These are phyloP conservation scores for Mesopsocus fuscifrons DNA, from an alignment of 2,888 invertebrate species.

Conservation along the genomic window DNA sequence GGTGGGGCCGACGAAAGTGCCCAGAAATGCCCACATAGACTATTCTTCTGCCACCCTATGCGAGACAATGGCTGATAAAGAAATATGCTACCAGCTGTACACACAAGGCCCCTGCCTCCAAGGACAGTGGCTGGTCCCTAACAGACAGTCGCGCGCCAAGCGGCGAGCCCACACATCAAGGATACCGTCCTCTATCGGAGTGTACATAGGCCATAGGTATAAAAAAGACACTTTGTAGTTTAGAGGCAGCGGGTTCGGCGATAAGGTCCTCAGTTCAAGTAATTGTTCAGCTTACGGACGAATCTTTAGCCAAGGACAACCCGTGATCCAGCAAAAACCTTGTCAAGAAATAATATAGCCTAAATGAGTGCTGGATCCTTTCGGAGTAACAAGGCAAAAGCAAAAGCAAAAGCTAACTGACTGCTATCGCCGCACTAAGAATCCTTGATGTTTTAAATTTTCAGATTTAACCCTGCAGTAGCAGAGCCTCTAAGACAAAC, in stretches of 20 bases:
- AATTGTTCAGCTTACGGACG: too few relatives aligned
- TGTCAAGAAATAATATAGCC: too few relatives aligned
- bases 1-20: too few relatives aligned
- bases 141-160: conserved; percentile 24
- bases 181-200: conserved; percentile 14
- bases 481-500: conserved; percentile 16
- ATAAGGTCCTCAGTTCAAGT: too few relatives aligned
- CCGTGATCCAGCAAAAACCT: too few relatives aligned
- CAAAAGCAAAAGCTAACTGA: too few relatives aligned
- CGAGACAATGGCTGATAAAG: conserved; percentile 30
- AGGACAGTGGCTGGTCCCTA: conserved; percentile 48
- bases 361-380: too few relatives aligned
- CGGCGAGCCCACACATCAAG: conserved; percentile 19
- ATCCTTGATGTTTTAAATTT: not conserved
- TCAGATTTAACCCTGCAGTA: conserved; percentile 12
- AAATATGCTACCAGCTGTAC: conserved; percentile 53
- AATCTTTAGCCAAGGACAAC: too few relatives aligned
- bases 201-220: not conserved
- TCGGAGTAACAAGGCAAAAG: too few relatives aligned
- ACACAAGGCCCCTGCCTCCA: conserved; percentile 56
- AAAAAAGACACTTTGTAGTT: too few relatives aligned
- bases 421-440: too few relatives aligned
- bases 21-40: not conserved
- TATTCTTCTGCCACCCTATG: not conserved
- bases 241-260: too few relatives aligned